Conservation (phyloP, 1,140 invertebrate genomes). For the Drosophila serrata region DNA sequence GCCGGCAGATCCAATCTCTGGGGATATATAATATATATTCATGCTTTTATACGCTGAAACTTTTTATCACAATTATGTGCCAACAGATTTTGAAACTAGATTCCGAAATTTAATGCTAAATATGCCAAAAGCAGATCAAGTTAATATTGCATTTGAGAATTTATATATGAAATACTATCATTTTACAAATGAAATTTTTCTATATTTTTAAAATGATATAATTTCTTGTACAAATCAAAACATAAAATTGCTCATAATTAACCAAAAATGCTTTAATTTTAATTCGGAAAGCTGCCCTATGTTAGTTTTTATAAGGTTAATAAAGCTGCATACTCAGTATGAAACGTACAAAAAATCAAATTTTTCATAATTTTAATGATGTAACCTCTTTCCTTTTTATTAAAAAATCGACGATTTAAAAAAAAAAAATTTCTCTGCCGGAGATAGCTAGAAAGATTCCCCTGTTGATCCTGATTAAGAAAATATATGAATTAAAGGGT, state of each 20-base stretch:
- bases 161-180: background rate
- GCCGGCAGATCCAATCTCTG: constrained; percentile 7
- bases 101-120: background rate
- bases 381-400: no score
- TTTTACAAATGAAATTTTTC: background rate
- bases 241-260: background rate
- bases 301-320: no score
- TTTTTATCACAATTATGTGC: constrained; percentile 6
- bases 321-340: no score
- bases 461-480: no score
- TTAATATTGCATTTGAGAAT: background rate
- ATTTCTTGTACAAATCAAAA: background rate
- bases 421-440: no score
- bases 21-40: constrained; percentile 3
- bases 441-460: no score
- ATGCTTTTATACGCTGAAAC: background rate
- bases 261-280: no score
- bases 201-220: background rate
- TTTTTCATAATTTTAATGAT: no score
- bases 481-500: no score
- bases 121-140: background rate
- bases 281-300: background rate
- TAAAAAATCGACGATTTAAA: no score
- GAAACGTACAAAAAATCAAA: no score
- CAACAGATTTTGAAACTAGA: no score